Conservation (phyloP, 2,888 invertebrate genomes). For the Coecobrya sp. region DNA sequence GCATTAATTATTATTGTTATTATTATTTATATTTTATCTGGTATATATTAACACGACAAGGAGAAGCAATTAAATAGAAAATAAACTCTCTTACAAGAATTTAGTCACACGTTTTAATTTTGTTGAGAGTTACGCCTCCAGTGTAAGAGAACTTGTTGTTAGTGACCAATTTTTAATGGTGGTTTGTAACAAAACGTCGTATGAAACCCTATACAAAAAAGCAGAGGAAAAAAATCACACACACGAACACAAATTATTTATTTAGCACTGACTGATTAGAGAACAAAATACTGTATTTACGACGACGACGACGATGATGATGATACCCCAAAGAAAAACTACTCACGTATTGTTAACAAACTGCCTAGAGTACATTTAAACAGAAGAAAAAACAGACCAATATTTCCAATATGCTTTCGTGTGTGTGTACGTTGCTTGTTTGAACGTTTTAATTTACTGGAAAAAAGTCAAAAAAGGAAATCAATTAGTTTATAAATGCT, state of each 20-base stretch:
- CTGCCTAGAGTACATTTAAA: background rate
- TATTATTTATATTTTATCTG: background rate
- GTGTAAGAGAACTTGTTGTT: no score
- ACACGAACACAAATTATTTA: background rate
- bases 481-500: no score
- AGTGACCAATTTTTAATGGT: slow-evolving; percentile 14
- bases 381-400: slow-evolving; percentile 16
- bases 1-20: slow-evolving; percentile 8
- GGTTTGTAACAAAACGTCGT: slow-evolving; percentile 23
- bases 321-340: no score
- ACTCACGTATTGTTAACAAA: background rate
- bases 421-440: background rate
- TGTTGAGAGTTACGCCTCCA: no score
- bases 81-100: no score
- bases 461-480: no score
- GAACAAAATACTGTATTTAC: background rate
- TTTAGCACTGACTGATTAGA: slow-evolving; percentile 34
- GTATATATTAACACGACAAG: background rate
- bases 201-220: slow-evolving; percentile 1
- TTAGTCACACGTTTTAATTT: no score
- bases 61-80: no score
- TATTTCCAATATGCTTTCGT: slow-evolving; percentile 16
- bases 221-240: background rate
- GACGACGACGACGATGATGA: no score
- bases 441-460: no score